These are phyloP conservation scores for Phalanger gymnotis DNA, from an alignment of 2,797 vertebrate species.

Conservation along the genomic window DNA sequence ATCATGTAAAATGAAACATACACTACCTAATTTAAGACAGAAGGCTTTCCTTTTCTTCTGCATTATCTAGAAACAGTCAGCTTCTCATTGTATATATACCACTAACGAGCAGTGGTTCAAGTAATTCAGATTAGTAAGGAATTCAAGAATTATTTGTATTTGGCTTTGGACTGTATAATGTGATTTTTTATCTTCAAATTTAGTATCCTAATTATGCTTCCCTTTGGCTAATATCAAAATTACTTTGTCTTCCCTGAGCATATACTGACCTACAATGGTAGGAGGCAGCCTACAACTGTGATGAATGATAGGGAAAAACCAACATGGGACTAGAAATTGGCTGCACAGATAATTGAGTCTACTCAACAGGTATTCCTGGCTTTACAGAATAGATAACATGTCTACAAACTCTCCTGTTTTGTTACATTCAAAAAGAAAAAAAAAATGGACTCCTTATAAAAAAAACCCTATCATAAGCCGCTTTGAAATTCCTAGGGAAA, in stretches of 20 bases:
- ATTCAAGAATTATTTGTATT: slow-evolving; percentile 10
- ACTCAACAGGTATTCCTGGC: neutral
- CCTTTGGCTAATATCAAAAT: slow-evolving; percentile 36
- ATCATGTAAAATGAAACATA: slow-evolving; percentile 36
- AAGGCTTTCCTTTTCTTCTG: neutral
- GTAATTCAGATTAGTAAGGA: slow-evolving; percentile 1
- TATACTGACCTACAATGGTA: neutral
- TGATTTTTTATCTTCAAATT: slow-evolving; percentile 3
- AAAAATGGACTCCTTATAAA: slow-evolving; percentile 24
- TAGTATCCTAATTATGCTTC: neutral
- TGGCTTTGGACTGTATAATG: slow-evolving; percentile 38
- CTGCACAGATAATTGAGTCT: slow-evolving; percentile 1
- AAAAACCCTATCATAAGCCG: slow-evolving; percentile 3
- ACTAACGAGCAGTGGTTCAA: neutral
- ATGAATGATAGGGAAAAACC: neutral
- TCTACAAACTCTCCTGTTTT: neutral
- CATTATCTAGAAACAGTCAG: slow-evolving; percentile 43
- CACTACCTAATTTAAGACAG: slow-evolving; percentile 45
- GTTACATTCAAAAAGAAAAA: neutral
- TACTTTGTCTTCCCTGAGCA: neutral
- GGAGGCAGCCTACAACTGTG: slow-evolving; percentile 17
- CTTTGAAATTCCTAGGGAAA: neutral
- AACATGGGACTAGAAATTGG: neutral
- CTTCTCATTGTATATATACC: slow-evolving; percentile 5
- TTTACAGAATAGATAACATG: neutral